Conservation (phyloP, 2,113 vertebrate species). For the Verasper variegatus region DNA sequence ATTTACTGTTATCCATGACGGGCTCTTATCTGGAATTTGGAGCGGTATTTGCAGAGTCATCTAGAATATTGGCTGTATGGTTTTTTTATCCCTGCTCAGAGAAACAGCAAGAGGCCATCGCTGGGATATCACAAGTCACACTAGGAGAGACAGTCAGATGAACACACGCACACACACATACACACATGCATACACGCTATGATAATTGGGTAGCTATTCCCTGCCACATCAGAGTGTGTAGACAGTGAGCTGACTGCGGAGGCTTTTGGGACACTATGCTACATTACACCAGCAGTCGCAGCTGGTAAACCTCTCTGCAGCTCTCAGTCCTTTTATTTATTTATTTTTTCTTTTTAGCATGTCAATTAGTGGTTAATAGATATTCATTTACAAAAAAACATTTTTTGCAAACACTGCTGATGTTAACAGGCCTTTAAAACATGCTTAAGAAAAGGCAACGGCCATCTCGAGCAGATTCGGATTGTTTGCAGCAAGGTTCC, state of each 20-base stretch:
- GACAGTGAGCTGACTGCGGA: slow-evolving; percentile 55
- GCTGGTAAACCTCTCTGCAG: slow-evolving; percentile 23
- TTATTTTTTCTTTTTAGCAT: not conserved
- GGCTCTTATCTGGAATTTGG: slow-evolving; percentile 76
- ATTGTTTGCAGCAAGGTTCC: not conserved
- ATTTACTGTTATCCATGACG: slow-evolving; percentile 75
- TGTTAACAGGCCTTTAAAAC: too few species aligned
- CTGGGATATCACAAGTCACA: slow-evolving; percentile 55
- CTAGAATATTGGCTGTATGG: slow-evolving; percentile 69
- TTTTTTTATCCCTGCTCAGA: slow-evolving; percentile 57
- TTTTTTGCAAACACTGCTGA: not conserved
- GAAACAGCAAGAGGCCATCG: slow-evolving; percentile 62
- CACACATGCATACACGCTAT: slow-evolving; percentile 39
- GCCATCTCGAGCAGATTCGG: not conserved
- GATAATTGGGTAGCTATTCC: slow-evolving; percentile 41
- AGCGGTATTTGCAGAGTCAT: slow-evolving; percentile 76
- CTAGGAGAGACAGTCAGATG: slow-evolving; percentile 33
- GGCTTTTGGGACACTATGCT: slow-evolving; percentile 54
- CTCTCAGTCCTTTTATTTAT: not conserved
- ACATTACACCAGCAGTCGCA: slow-evolving; percentile 44
- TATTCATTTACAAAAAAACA: not conserved
- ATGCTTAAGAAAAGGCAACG: not conserved
- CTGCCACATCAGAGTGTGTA: slow-evolving; percentile 38
- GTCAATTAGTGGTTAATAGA: not conserved
- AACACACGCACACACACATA: slow-evolving; percentile 6